These are phyloP conservation scores for Melanargia galathea DNA, from an alignment of 2,888 invertebrate species.

Conservation along the genomic window DNA sequence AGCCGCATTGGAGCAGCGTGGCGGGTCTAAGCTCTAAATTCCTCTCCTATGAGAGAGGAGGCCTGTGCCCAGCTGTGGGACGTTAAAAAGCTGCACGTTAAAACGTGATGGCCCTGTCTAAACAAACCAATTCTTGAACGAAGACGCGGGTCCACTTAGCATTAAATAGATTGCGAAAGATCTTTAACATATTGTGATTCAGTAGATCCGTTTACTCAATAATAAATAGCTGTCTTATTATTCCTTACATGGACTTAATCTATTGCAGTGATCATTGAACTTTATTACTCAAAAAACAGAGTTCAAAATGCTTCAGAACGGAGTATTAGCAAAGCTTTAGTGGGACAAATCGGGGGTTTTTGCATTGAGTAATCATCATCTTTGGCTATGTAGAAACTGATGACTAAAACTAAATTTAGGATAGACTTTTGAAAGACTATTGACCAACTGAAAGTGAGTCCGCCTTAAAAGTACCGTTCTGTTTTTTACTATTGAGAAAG, in stretches of 20 bases:
- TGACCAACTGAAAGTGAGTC: not conserved
- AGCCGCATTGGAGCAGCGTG: too few species aligned
- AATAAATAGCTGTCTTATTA: not conserved
- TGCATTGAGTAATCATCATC: constrained; percentile 2
- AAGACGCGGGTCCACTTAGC: too few species aligned
- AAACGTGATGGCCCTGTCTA: too few species aligned
- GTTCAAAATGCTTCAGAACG: not conserved
- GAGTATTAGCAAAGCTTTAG: not conserved
- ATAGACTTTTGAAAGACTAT: constrained; percentile 5
- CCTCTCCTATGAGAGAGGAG: too few species aligned
- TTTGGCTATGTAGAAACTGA: not conserved
- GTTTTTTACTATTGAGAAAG: too few species aligned
- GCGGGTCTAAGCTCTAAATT: too few species aligned
- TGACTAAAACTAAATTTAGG: constrained; percentile 10
- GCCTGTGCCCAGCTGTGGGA: too few species aligned
- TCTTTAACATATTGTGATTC: not conserved
- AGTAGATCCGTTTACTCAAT: constrained; percentile 12
- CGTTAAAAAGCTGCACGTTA: too few species aligned
- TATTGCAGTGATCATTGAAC: not conserved
- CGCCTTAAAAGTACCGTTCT: not conserved
- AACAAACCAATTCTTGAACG: too few species aligned
- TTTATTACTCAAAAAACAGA: not conserved
- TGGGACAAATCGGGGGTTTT: constrained; percentile 1
- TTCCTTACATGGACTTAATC: not conserved
- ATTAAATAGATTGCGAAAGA: not conserved